Evolutionary conservation across 2,888 invertebrate species (phyloP).

Genomic region (Drosophila siamana): DNA sequence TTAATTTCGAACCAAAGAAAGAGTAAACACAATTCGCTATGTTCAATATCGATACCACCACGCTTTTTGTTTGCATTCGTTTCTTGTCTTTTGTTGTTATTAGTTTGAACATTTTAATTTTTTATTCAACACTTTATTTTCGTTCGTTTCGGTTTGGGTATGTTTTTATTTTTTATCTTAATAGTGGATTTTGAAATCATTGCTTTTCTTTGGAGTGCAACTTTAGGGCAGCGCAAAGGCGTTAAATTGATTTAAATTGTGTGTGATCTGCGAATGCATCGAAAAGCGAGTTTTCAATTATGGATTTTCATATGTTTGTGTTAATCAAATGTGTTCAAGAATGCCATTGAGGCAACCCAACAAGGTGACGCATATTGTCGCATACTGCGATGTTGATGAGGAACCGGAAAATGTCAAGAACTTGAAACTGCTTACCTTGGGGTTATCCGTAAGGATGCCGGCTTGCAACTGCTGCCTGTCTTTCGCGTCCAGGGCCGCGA

Average conservation of each 20-base stretch:
- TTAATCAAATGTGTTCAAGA: conserved; percentile 33
- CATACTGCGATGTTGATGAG: too few species aligned
- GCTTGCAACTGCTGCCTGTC: conserved; percentile 53
- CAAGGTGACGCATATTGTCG: neutral
- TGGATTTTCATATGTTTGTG: conserved; percentile 37
- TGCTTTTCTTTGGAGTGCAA: conserved; percentile 44
- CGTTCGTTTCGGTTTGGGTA: conserved; percentile 22
- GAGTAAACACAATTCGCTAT: conserved; percentile 20
- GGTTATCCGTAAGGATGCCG: conserved; percentile 74
- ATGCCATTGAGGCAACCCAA: conserved; percentile 23
- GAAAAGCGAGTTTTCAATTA: conserved; percentile 27
- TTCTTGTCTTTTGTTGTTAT: conserved; percentile 33
- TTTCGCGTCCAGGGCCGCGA: conserved; percentile 50
- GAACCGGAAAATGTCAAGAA: conserved; percentile 15
- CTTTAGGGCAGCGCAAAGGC: conserved; percentile 23
- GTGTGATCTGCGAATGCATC: conserved; percentile 33
- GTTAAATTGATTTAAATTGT: conserved; percentile 58
- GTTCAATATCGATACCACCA: neutral
- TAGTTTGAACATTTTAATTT: conserved; percentile 30
- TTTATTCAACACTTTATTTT: conserved; percentile 45
- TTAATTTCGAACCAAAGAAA: conserved; percentile 1
- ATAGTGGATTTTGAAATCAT: conserved; percentile 44
- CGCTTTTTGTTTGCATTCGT: conserved; percentile 21
- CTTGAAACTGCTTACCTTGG: conserved; percentile 64
- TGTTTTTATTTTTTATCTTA: conserved; percentile 15